Evolutionary conservation across 2,888 invertebrate species (phyloP).

Genomic region (Agapostemon virescens): DNA sequence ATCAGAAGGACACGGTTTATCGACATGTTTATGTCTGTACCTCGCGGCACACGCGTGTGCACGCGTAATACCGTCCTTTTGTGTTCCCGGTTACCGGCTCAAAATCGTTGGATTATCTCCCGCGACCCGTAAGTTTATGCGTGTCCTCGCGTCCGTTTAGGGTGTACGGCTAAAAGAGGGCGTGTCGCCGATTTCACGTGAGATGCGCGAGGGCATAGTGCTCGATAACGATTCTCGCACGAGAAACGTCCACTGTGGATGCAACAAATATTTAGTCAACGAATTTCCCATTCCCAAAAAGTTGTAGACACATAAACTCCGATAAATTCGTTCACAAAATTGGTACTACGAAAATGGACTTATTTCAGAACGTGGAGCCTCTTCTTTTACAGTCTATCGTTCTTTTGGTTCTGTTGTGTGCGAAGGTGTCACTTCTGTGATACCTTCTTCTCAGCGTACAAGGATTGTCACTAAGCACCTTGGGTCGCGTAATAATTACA

Average conservation of each 20-base stretch:
- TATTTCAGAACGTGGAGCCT: too few species aligned
- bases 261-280: background rate
- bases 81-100: slow-evolving; percentile 21
- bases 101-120: slow-evolving; percentile 44
- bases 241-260: background rate
- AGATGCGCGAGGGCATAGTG: background rate
- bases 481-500: too few species aligned
- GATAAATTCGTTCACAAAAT: background rate
- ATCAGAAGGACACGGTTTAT: slow-evolving; percentile 56
- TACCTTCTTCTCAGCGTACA: too few species aligned
- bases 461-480: too few species aligned
- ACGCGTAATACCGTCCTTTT: slow-evolving; percentile 32
- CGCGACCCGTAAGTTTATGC: slow-evolving; percentile 32
- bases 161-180: slow-evolving; percentile 20
- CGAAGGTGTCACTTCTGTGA: too few species aligned
- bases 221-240: too few species aligned
- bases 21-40: slow-evolving; percentile 55
- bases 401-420: too few species aligned
- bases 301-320: background rate
- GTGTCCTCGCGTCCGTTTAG: slow-evolving; percentile 14
- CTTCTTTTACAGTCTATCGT: too few species aligned
- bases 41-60: slow-evolving; percentile 33
- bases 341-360: too few species aligned
- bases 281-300: background rate
- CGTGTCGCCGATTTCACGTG: slow-evolving; percentile 24